A percentile compares a stretch with the other conserved stretches of the same genome.
phyloP scores from a whole-genome alignment of 2,797 vertebrate species.

The Micropoecilia bifurca region DNA sequence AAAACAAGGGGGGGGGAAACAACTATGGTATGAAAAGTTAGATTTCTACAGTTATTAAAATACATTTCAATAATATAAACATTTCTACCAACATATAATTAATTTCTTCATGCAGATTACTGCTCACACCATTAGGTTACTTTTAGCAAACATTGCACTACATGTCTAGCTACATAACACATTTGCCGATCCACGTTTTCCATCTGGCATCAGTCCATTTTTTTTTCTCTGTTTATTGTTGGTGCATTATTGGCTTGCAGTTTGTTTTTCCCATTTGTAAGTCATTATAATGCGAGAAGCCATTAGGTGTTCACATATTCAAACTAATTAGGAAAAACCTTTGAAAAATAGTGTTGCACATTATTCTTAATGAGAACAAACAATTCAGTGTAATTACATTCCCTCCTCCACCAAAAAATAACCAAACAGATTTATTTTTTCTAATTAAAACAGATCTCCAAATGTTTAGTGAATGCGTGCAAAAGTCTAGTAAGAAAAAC shows the following conservation, averaged over 20 bases:
- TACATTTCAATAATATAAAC: background rate
- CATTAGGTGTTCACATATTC: background rate
- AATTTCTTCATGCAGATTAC: background rate
- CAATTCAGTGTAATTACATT: background rate
- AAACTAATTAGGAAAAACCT: background rate
- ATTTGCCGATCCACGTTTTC: background rate
- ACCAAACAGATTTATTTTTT: background rate
- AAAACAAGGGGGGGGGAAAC: too few species aligned
- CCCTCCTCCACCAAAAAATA: background rate
- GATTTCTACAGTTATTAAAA: background rate
- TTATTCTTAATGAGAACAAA: background rate
- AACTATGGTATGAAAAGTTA: too few species aligned
- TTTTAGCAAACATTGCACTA: background rate
- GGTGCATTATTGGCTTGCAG: background rate
- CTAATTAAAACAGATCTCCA: background rate
- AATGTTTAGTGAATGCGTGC: background rate
- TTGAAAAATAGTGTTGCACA: slow-evolving; percentile 10
- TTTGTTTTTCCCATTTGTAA: background rate
- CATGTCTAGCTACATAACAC: background rate
- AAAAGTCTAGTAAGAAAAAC: background rate
- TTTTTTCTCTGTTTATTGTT: background rate
- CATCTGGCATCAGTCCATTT: background rate
- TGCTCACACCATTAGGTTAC: too few species aligned
- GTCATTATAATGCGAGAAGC: background rate
- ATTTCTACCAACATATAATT: background rate